A percentile compares a stretch with the other conserved stretches of the same genome.
Evolutionary conservation across 2,797 vertebrate species (phyloP).

Genomic region (Rhyacichthys aspro): DNA sequence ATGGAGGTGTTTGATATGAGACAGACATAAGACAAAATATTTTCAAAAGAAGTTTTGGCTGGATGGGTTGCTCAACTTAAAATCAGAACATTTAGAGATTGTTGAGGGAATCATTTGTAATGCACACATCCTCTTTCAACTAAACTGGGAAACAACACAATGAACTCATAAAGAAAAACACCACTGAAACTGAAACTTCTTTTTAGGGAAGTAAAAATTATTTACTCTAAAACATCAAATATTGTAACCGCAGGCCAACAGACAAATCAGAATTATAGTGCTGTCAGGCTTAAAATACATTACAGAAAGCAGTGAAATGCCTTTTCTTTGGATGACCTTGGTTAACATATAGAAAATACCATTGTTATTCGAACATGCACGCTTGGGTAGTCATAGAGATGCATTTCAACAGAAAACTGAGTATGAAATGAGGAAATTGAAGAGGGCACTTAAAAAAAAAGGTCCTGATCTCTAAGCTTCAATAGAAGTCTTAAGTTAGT

Average conservation of each 20-base stretch:
- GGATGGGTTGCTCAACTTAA: not conserved
- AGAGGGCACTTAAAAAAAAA: too few relatives aligned
- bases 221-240: constrained; percentile 18
- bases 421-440: constrained; percentile 39
- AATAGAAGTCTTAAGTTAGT: not conserved
- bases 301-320: too few relatives aligned
- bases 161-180: constrained; percentile 36
- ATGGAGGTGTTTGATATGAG: constrained; percentile 36
- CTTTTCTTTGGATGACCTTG: too few relatives aligned
- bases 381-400: too few relatives aligned
- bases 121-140: constrained; percentile 60
- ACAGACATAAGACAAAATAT: constrained; percentile 12
- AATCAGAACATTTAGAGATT: not conserved
- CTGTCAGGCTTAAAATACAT: too few relatives aligned
- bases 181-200: constrained; percentile 39
- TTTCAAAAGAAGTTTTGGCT: constrained; percentile 14
- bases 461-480: too few relatives aligned
- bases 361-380: too few relatives aligned
- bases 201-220: constrained; percentile 42
- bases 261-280: too few relatives aligned
- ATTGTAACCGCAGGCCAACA: constrained; percentile 4
- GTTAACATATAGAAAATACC: too few relatives aligned
- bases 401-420: not conserved
- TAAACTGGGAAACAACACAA: constrained; percentile 43
- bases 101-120: not conserved